phyloP scores from a whole-genome alignment of 2,888 invertebrate species.

The Campoletis raptor region DNA sequence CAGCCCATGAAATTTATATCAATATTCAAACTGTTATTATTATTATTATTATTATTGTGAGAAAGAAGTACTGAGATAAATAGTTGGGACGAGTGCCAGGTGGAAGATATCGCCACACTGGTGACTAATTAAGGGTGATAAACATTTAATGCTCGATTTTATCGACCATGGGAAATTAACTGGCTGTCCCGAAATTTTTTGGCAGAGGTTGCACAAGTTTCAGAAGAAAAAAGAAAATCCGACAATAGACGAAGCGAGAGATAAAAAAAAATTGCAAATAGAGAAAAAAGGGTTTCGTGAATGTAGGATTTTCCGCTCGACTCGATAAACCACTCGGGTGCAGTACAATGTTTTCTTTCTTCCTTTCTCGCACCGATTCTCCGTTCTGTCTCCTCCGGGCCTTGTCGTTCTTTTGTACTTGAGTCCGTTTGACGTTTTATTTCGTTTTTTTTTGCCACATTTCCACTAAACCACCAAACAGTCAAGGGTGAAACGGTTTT shows the following conservation, averaged over 20 bases:
- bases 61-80: not conserved
- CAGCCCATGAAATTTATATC: not conserved
- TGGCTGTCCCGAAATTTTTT: too few species aligned
- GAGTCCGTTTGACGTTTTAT: not conserved
- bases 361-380: constrained; percentile 10
- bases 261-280: constrained; percentile 32
- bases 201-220: not conserved
- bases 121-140: constrained; percentile 52
- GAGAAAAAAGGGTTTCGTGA: constrained; percentile 20
- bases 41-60: not conserved
- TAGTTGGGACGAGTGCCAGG: not conserved
- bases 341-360: constrained; percentile 42
- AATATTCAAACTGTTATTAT: not conserved
- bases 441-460: constrained; percentile 31
- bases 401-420: constrained; percentile 2
- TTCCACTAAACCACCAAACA: constrained; percentile 38
- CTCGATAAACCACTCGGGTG: constrained; percentile 66
- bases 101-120: constrained; percentile 4
- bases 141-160: constrained; percentile 50
- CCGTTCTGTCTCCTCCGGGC: constrained; percentile 6
- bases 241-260: not conserved
- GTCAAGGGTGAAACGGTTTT: constrained; percentile 25
- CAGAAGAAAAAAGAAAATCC: not conserved
- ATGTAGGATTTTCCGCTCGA: constrained; percentile 47
- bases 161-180: not conserved